Conservation (phyloP, 2,113 vertebrate species). For the Cranoglanis bouderius region DNA sequence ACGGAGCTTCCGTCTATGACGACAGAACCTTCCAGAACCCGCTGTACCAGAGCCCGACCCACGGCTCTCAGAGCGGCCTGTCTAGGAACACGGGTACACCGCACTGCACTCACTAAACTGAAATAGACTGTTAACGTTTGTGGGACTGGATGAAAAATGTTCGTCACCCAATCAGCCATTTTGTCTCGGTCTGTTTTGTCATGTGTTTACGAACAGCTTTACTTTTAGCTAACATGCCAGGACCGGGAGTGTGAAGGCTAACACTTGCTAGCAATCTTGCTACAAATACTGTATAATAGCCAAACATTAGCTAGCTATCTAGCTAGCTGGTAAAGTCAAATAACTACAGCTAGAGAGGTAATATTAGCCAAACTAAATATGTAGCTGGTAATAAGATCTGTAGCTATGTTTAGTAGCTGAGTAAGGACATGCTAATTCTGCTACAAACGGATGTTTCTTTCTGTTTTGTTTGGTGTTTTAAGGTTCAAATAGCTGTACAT, state of each 20-base stretch:
- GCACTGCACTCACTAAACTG: neutral
- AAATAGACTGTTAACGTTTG: neutral
- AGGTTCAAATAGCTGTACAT: neutral
- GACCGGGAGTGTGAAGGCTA: neutral
- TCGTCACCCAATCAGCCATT: neutral
- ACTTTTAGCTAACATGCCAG: neutral
- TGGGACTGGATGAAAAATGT: neutral
- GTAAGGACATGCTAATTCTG: neutral
- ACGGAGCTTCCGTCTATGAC: constrained; percentile 92
- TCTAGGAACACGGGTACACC: constrained; percentile 82
- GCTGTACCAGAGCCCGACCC: constrained; percentile 73
- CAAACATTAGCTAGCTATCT: neutral
- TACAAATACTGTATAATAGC: neutral
- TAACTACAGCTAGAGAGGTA: neutral
- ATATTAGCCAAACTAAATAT: neutral
- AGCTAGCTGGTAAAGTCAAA: neutral
- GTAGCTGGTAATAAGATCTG: neutral
- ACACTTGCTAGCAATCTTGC: neutral
- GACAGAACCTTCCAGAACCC: constrained; percentile 79
- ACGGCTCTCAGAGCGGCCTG: constrained; percentile 69
- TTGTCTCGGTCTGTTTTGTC: neutral
- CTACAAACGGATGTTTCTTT: neutral
- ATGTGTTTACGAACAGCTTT: neutral
- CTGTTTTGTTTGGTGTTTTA: neutral
- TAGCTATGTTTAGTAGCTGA: neutral